phyloP scores from a whole-genome alignment of 2,888 invertebrate species.

The Amitus sp. region DNA sequence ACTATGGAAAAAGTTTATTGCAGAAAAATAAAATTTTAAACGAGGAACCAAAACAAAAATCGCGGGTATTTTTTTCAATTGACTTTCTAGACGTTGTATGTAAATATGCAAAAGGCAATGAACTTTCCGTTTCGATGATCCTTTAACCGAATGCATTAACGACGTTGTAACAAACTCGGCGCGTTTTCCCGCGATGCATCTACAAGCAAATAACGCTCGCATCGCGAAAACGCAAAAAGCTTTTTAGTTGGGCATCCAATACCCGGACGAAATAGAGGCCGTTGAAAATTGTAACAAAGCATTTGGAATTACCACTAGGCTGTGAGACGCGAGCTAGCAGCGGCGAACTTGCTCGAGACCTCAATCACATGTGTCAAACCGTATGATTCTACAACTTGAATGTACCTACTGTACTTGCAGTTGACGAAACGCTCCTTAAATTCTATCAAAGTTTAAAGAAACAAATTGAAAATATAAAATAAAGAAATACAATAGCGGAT shows the following conservation, averaged over 20 bases:
- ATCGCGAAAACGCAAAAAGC: background rate
- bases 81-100: background rate
- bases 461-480: background rate
- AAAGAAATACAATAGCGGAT: too few species aligned
- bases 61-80: background rate
- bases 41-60: too few species aligned
- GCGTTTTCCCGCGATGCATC: too few species aligned
- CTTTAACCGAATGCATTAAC: background rate
- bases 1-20: constrained; percentile 45
- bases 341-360: constrained; percentile 62
- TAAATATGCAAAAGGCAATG: background rate
- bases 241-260: background rate
- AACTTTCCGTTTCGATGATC: background rate
- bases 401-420: constrained; percentile 42
- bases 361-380: constrained; percentile 64
- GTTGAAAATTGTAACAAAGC: constrained; percentile 44
- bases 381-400: constrained; percentile 55
- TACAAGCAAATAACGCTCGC: too few species aligned
- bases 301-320: constrained; percentile 59
- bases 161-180: background rate
- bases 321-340: constrained; percentile 64
- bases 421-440: constrained; percentile 23
- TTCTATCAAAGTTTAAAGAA: constrained; percentile 6
- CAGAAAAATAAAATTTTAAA: too few species aligned
- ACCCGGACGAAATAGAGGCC: constrained; percentile 13